A percentile compares a stretch with the other conserved stretches of the same genome.
Conservation (phyloP, 2,113 vertebrate genomes). For the Chloroceryle aenea region DNA sequence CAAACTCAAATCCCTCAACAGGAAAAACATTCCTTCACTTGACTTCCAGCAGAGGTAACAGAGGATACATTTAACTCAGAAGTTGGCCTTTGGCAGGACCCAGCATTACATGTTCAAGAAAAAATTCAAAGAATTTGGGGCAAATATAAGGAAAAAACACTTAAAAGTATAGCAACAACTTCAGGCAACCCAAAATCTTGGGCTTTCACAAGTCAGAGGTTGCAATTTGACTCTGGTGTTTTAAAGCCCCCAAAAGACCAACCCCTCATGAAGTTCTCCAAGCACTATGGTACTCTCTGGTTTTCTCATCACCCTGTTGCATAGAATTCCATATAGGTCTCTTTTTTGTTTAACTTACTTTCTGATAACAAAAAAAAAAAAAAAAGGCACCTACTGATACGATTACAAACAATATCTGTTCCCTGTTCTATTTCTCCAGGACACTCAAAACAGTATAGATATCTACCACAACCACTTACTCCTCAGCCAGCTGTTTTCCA, state of each 20-base stretch:
- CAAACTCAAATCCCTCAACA: not conserved
- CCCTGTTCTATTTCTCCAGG: not conserved
- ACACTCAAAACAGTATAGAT: not conserved
- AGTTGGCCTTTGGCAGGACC: not conserved
- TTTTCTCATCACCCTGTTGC: not conserved
- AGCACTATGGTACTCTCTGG: not conserved
- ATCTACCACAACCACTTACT: not conserved
- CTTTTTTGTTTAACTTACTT: not conserved
- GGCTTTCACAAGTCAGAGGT: not conserved
- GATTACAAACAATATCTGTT: not conserved
- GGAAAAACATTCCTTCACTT: not conserved
- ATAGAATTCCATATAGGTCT: not conserved
- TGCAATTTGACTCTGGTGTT: not conserved
- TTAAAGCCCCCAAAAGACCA: not conserved
- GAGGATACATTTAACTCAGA: not conserved
- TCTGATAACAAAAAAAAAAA: not conserved
- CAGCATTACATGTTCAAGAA: not conserved
- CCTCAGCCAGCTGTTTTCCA: not conserved
- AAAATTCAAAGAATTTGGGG: not conserved
- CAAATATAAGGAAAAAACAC: not conserved
- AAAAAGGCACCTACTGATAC: not conserved
- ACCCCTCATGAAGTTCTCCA: not conserved
- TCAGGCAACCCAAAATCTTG: not conserved
- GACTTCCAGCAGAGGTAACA: not conserved
- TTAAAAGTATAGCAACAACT: not conserved